Base-by-base conservation (phyloP, 1,140 invertebrate genomes). In the Elymnias hypermnestra region DNA sequence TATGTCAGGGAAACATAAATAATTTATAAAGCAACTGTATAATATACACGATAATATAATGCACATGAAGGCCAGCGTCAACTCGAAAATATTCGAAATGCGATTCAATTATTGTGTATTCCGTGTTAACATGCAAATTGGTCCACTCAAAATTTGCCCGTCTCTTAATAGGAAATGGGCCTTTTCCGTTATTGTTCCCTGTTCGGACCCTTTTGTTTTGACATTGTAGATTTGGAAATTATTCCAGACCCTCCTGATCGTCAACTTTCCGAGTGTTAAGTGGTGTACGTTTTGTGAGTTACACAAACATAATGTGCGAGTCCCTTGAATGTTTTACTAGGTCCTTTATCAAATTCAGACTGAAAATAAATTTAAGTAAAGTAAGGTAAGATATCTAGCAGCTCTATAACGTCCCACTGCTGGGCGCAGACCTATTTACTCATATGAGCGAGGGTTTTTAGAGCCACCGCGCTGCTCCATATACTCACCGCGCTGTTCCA, bases 121-220 rank as follows among this genome's bases (percentile, higher is more conserved):
- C 63, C 61, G 57, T 73, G 72, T 78, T 78, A 70, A 70, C 72
- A 78, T 78, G 74, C 62, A 78, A 78, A 78, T 78, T 72, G 58
- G 61, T 54, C 61, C 56, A 63, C 71, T 65, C 59, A 60, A 66
- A 72, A 64, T 63, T 72, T 69, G 63, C 56, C 55, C 37, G 53
- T 54, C 72, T 61, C 47, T 64, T 60, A 71, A 74, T 72, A 75
- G 72, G 74, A 78, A 75, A 75, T 66, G 54, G 64, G 31, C 62
- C 52, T 62, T 70, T 74, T 65, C 66, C 70, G 58, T 67, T 66
- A 63, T 74, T 68, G 60, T 63, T 60, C 57, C 46, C 54, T 46
- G 42, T 50, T 43, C 54, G 46, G 46, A 42, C 51, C 51, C 59
- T 41, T 68, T 72, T 74, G 69, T 70, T 72, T 73, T 66, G 55